phyloP scores from a whole-genome alignment of 2,113 vertebrate genomes.

The Mellivora capensis region DNA sequence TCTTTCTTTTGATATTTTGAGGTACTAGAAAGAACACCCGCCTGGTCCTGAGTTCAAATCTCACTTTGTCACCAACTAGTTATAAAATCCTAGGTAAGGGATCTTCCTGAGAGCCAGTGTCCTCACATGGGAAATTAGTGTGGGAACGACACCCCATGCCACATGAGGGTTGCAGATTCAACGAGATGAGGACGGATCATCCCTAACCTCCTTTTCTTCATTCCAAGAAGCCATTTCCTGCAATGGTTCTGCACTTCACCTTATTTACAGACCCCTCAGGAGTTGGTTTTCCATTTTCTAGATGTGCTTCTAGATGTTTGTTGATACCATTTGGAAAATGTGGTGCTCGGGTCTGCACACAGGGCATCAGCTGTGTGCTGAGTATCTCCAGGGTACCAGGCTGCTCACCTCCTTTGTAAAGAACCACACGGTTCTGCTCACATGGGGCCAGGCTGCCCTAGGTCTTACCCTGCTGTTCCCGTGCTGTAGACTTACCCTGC shows the following conservation, averaged over 20 bases:
- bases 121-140: background rate
- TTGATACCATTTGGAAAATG: background rate
- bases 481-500: background rate
- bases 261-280: background rate
- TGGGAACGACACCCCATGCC: accelerated
- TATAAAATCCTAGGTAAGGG: background rate
- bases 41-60: background rate
- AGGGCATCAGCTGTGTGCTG: background rate
- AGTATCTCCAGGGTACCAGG: background rate
- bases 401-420: background rate
- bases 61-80: background rate
- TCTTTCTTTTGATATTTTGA: background rate
- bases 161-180: background rate
- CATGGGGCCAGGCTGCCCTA: background rate
- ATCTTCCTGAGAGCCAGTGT: background rate
- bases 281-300: background rate
- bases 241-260: accelerated
- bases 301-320: background rate
- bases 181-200: background rate
- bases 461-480: too few relatives aligned
- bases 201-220: background rate
- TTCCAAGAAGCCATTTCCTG: background rate
- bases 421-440: background rate
- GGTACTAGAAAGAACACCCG: background rate
- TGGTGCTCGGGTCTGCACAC: background rate